Conservation (phyloP, 2,113 vertebrate species). For the Nibea albiflora region DNA sequence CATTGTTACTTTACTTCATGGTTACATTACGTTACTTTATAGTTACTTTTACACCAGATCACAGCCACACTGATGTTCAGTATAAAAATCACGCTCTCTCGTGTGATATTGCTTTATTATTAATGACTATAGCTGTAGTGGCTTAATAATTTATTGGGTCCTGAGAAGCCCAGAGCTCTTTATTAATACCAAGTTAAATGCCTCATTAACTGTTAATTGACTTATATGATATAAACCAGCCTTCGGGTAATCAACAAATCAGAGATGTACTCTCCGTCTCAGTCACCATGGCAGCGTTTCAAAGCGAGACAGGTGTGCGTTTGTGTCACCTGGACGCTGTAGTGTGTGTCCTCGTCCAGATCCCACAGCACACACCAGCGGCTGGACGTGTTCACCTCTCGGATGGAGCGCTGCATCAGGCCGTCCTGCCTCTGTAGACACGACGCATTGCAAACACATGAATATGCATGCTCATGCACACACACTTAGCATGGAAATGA, state of each 20-base stretch:
- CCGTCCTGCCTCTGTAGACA: conserved; percentile 91
- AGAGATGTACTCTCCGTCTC: neutral
- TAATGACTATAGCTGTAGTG: too few relatives aligned
- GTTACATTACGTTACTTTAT: too few relatives aligned
- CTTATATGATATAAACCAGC: neutral
- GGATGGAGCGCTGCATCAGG: conserved; percentile 94
- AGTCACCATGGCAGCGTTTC: neutral
- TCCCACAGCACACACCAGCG: conserved; percentile 95
- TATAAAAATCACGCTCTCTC: too few relatives aligned
- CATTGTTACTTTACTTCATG: too few relatives aligned
- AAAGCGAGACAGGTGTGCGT: neutral
- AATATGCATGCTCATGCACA: neutral
- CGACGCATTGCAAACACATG: neutral
- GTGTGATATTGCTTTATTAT: too few relatives aligned
- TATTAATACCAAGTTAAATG: neutral
- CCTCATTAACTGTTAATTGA: neutral
- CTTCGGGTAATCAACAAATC: neutral
- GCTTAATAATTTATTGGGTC: too few relatives aligned
- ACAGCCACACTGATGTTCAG: too few relatives aligned
- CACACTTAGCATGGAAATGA: neutral
- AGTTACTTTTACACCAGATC: too few relatives aligned
- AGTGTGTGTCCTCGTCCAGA: conserved; percentile 94
- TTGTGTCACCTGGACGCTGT: conserved; percentile 88
- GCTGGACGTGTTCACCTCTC: conserved; percentile 97
- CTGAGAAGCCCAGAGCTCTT: neutral